phyloP scores from a whole-genome alignment of 2,113 vertebrate genomes.

The Chelonoidis abingdonii region DNA sequence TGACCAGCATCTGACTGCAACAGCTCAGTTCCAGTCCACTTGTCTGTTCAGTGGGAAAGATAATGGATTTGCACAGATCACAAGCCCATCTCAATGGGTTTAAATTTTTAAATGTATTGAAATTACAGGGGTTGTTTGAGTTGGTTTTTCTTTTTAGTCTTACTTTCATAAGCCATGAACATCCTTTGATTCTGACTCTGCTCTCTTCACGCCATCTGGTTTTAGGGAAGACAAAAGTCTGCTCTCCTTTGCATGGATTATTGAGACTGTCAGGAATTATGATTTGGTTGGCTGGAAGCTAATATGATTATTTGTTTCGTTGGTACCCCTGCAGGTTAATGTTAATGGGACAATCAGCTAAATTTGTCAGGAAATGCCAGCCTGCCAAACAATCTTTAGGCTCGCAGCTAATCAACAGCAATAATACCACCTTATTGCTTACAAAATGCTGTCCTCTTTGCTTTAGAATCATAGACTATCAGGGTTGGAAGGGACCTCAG shows the following conservation, averaged over 20 bases:
- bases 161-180: constrained; percentile 44
- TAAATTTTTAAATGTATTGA: constrained; percentile 47
- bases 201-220: constrained; percentile 49
- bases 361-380: constrained; percentile 36
- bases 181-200: constrained; percentile 42
- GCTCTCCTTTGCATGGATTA: background rate
- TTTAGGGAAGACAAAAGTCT: constrained; percentile 45
- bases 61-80: constrained; percentile 78
- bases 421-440: background rate
- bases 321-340: constrained; percentile 48
- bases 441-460: background rate
- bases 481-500: too few species aligned
- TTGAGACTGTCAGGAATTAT: constrained; percentile 67
- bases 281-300: constrained; percentile 59
- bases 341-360: constrained; percentile 53
- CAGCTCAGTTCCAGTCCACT: constrained; percentile 70
- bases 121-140: constrained; percentile 53
- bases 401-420: background rate
- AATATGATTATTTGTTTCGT: constrained; percentile 68
- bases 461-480: background rate
- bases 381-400: constrained; percentile 29
- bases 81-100: constrained; percentile 65
- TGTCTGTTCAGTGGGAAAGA: constrained; percentile 77
- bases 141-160: constrained; percentile 35
- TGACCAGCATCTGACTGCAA: constrained; percentile 38